These are phyloP conservation scores for Amniataba percoides DNA, from an alignment of 2,797 vertebrate species.

Conservation along the genomic window DNA sequence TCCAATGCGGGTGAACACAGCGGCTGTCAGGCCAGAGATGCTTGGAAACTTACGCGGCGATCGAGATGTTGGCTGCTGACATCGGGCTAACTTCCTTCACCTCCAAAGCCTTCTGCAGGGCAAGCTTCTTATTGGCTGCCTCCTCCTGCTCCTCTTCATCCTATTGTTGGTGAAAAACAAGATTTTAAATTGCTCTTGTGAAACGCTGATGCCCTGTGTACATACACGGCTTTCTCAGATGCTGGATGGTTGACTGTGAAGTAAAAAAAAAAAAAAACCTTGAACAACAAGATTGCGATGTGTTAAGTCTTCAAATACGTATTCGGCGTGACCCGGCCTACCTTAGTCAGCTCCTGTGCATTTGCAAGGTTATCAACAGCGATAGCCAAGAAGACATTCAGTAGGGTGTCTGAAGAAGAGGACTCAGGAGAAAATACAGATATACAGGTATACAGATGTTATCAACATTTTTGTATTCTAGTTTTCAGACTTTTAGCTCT, in stretches of 20 bases:
- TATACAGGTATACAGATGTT: no score
- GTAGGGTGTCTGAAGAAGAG: conserved; percentile 90
- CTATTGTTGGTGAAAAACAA: conserved; percentile 74
- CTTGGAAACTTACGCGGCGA: conserved; percentile 91
- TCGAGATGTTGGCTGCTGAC: conserved; percentile 96
- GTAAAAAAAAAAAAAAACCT: not conserved
- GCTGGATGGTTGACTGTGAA: not conserved
- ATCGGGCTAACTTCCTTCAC: conserved; percentile 98
- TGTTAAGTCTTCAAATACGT: not conserved
- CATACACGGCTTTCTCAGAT: not conserved
- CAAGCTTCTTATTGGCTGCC: conserved; percentile 96
- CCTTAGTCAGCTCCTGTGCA: conserved; percentile 98
- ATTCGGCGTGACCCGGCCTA: conserved; percentile 56
- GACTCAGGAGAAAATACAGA: conserved; percentile 83
- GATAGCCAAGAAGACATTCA: conserved; percentile 98
- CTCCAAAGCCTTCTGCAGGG: conserved; percentile 97
- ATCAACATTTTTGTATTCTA: no score
- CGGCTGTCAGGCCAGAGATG: conserved; percentile 5
- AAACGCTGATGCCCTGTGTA: not conserved
- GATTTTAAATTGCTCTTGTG: not conserved
- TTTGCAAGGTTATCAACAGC: conserved; percentile 99
- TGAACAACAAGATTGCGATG: not conserved
- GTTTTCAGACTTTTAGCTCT: not conserved
- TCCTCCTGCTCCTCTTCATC: conserved; percentile 98
- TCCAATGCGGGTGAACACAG: not conserved